Conservation (phyloP, 2,888 invertebrate species). For the Caenorhabditis afra region DNA sequence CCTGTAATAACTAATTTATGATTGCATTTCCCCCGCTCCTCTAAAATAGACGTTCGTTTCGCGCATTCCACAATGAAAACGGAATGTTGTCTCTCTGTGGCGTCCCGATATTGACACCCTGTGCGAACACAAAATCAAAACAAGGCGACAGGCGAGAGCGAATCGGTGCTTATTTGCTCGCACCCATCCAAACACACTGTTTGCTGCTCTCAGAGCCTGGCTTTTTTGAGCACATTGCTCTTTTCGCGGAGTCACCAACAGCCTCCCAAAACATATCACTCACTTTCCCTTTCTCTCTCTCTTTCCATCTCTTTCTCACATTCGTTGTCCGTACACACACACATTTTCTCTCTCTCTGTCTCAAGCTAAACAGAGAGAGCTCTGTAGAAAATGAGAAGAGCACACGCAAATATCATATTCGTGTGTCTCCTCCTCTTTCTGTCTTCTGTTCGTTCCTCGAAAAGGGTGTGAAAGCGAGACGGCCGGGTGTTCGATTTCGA, state of each 20-base stretch:
- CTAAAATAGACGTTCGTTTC: too few species aligned
- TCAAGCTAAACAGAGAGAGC: too few species aligned
- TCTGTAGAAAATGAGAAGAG: slow-evolving; percentile 15
- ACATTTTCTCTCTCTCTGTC: slow-evolving; percentile 4
- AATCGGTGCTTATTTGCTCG: slow-evolving; percentile 24
- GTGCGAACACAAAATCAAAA: slow-evolving; percentile 26
- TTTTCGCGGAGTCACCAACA: not conserved
- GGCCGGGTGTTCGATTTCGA: not conserved
- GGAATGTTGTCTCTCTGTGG: not conserved
- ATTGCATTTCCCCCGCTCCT: too few species aligned
- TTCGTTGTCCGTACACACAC: slow-evolving; percentile 26
- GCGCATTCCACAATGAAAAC: not conserved
- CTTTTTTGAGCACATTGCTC: slow-evolving; percentile 38
- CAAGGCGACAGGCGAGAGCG: not conserved
- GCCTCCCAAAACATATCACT: slow-evolving; percentile 14
- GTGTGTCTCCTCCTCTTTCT: too few species aligned
- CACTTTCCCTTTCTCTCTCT: slow-evolving; percentile 13
- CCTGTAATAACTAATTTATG: too few species aligned
- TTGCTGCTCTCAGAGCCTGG: slow-evolving; percentile 23
- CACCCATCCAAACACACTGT: slow-evolving; percentile 35
- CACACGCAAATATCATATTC: slow-evolving; percentile 29
- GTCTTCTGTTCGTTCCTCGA: too few species aligned
- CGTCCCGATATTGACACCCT: slow-evolving; percentile 8
- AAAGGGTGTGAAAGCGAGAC: too few species aligned
- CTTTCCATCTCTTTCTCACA: slow-evolving; percentile 31